Base-by-base conservation (phyloP, 2,888 invertebrate species). In the Bembecia ichneumoniformis region DNA sequence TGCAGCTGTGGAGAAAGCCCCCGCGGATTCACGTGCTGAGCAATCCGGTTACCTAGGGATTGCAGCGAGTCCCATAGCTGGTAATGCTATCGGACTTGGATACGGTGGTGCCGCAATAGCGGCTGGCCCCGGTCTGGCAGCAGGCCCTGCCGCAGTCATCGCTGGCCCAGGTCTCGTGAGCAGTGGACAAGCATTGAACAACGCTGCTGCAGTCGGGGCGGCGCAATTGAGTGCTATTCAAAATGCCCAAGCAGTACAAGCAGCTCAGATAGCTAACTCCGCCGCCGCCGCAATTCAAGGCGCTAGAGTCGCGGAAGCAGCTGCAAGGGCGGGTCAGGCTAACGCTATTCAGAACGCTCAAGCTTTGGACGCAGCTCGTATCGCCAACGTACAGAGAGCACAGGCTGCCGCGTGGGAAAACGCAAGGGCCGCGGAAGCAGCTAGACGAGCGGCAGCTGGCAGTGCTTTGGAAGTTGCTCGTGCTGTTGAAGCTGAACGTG, bases 401-500 rank as follows among this genome's bases (percentile, higher is more conserved):
- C 82, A 86, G 55, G 83, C 83, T n/a, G 86, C 86, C 46, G 86
- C 86, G 3, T 69, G 62, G 54, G 86, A 86, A 53, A 84, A 82
- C 60, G 84, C 83, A 0, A 71, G 84, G 43, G 82, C 86, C 10
- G 68, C 68, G 1, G 84, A 86, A 17, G 84, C 86, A 1, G 83
- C 86, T 0, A 70, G 82, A 57, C 78, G 82, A 51, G 81, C 81
- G 3, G 78, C 74, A 10, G 70, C 71, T 46, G 80, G 64, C 40
- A 71, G 74, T 54, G 73, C 75, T 2, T 57, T 61, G 14, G 80
- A 82, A 51, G 60, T 77, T 1, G 73, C 70, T 1, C 77, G 80
- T 46, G 81, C 80, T 20, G 68, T 62, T 1, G 75, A 82, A 54
- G 71, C 74, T 13, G 79, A 82, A 49, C 77, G 84, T 9, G 57